These are phyloP conservation scores for Ectropis grisescens DNA, from an alignment of 1,140 invertebrate species.

Conservation along the genomic window DNA sequence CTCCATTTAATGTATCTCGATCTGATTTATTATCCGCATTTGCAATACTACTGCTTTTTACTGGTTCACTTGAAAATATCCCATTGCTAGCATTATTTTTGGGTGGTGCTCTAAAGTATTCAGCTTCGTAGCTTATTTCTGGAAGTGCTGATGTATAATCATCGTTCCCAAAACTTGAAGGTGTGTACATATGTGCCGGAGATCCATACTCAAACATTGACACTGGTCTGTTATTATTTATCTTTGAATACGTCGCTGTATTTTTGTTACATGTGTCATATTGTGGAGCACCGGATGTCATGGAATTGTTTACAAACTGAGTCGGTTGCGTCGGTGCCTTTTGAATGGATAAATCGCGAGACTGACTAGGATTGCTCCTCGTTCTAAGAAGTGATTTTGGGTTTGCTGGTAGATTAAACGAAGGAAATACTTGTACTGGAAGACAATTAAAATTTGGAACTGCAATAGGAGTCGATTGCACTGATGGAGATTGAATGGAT, in stretches of 20 bases:
- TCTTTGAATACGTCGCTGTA: constrained; percentile 7
- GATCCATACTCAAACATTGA: constrained; percentile 28
- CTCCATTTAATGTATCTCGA: too few relatives aligned
- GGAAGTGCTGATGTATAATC: constrained; percentile 20
- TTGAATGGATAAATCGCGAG: constrained; percentile 17
- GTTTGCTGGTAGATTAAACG: constrained; percentile 57
- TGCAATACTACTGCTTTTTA: too few relatives aligned
- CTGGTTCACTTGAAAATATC: too few relatives aligned
- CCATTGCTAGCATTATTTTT: too few relatives aligned
- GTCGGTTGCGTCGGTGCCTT: constrained; percentile 7
- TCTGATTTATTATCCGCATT: too few relatives aligned
- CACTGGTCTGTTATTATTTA: constrained; percentile 23
- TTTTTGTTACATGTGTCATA: constrained; percentile 15
- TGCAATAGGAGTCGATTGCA: constrained; percentile 31
- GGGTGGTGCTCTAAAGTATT: constrained; percentile 20
- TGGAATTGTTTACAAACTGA: constrained; percentile 12
- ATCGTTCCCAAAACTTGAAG: constrained; percentile 24
- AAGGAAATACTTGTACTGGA: constrained; percentile 63
- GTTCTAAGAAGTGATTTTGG: constrained; percentile 58
- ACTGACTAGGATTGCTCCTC: constrained; percentile 42
- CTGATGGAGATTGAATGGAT: constrained; percentile 37
- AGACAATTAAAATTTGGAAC: constrained; percentile 58
- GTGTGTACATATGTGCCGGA: constrained; percentile 4
- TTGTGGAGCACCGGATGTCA: constrained; percentile 7
- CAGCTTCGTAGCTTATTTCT: constrained; percentile 35